Evolutionary conservation across 92 coral and sea anemone species (phyloP), one percentile per base, ranked within the genome.

Genomic region (Zoanthus solanderi): DNA sequence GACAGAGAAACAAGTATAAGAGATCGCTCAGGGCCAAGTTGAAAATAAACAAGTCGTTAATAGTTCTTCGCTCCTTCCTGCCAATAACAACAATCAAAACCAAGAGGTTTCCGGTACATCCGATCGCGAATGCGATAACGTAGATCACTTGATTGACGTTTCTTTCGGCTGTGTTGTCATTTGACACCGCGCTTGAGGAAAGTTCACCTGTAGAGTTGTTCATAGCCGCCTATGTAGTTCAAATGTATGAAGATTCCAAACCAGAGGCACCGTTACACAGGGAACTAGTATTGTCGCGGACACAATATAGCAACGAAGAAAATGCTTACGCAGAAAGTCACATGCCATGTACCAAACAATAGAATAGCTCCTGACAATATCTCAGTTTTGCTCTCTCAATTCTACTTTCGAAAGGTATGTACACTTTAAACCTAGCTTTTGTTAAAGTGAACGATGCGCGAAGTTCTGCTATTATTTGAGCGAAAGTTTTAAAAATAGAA

Each of bases 21-120:
- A 97, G 89, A 83, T 97, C 99, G 47, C 94, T 88, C 29, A 95
- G 78, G 68, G 99, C 99, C 79, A 97, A 85, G 75, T 97, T 97
- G 74, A 97, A 89, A 44, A 97, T 97, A 76, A 97, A 97, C 53
- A 95, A 87, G 71, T 95, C 96, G 71, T 96, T 97, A 28, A 96
- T 98, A 0, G 99, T 95, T 73, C 98, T 93, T 56, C 94, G 89
- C 48, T 94, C 91, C 67, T 94, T 89, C 46, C 99, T 87, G 54
- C 96, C 95, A 8, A 93, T 94, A 45, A 97, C 98, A 5, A 97
- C 96, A 47, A 92, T 91, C 48, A 93, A 72, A 9, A 97, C 99
- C 78, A 97, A 87, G 3, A 87, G 83, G 83, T 97, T 97, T 31
- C 98, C 99, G 15, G 93, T 81, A 28, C 95, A 87, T 28, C 99